A percentile compares a stretch with the other conserved stretches of the same genome.
phyloP scores from a whole-genome alignment of 2,888 invertebrate genomes.

The Myathropa florea region DNA sequence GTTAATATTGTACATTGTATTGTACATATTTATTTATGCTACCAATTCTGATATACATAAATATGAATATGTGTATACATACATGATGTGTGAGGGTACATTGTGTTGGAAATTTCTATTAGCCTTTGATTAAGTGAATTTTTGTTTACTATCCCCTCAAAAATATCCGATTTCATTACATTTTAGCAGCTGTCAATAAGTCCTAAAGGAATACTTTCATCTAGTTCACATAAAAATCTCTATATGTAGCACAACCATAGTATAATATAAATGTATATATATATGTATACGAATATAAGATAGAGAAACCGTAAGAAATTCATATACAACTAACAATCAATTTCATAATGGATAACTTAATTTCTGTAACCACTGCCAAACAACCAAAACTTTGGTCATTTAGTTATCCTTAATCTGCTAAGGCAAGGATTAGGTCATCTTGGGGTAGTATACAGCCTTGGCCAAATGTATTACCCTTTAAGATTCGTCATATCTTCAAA shows the following conservation, averaged over 20 bases:
- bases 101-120: background rate
- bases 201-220: background rate
- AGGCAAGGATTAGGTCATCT: conserved; percentile 32
- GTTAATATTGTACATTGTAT: too few species aligned
- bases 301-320: background rate
- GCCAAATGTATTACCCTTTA: too few species aligned
- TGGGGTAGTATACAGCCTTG: background rate
- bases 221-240: background rate
- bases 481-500: too few species aligned
- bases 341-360: background rate
- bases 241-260: too few species aligned
- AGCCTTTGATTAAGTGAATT: background rate
- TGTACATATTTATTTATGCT: too few species aligned
- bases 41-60: too few species aligned
- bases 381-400: background rate
- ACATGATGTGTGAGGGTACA: background rate
- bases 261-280: background rate
- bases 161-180: conserved; percentile 46
- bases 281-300: background rate
- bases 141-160: background rate
- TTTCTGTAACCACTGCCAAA: background rate
- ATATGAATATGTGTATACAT: background rate
- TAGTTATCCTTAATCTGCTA: conserved; percentile 19
- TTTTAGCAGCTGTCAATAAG: conserved; percentile 19
- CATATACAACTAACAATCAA: background rate